Base-by-base conservation (phyloP, 2,888 invertebrate species). In the Linyphia triangularis region DNA sequence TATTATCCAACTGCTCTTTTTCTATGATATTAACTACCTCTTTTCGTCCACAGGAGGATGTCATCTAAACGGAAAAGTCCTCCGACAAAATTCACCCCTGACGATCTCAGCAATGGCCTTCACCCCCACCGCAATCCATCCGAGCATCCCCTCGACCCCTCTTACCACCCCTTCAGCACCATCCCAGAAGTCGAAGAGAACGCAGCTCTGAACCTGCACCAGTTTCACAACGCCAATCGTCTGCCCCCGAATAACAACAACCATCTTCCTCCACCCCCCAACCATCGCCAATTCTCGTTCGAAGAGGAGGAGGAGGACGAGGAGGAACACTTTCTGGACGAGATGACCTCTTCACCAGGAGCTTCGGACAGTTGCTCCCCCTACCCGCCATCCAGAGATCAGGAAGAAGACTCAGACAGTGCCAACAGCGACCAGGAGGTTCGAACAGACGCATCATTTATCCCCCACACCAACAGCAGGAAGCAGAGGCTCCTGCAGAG, bases 401-500 rank as follows among this genome's bases (percentile, higher is more conserved):
- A 73, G 37, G 83, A 88, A 43, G 65, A 63, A 61, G 88, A 83
- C 57, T 67, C 72, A n/a, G 88, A 88, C 77, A 67, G 67, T 67
- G 81, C 51, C 16, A 59, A 10, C 57, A 81, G 78, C 40, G 81
- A 88, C 19, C 26, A 67, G 3, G 86, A 88, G 13, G 79, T 43
- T 9, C 24, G 86, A 51, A 24, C 43, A 16, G 81, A 82, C 16
- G 57, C 65, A 6, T 22, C 61, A 63, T 51, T 91, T 90, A 81
- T 91, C 91, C 13, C 91, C 89, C 73, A 77, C 28, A 70, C 72
- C 30, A 51, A 9, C 33, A 91, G 90, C 89, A 92, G 92, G 89
- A 92, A 92, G 85, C 92, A 92, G 82, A 91, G 92, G 90, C 91
- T 92, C 51, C 89, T 92, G 72, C 92, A 91, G 89, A 91, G 92